These are phyloP conservation scores for Corvus moneduloides DNA, from an alignment of 2,113 vertebrate genomes.

Conservation along the genomic window DNA sequence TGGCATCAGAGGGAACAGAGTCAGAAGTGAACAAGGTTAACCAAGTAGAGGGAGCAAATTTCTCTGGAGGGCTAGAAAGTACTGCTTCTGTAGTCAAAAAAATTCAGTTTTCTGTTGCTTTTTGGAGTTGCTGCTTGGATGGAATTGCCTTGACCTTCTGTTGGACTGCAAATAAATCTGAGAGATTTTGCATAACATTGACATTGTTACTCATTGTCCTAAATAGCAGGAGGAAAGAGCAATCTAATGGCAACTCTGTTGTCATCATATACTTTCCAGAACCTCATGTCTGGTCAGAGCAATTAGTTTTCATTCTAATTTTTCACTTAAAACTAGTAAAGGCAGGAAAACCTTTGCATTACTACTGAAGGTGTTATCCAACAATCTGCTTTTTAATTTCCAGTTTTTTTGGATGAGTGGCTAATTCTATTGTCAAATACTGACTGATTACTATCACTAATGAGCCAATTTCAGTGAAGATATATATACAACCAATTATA, in stretches of 20 bases:
- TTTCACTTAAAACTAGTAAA: not conserved
- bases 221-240: not conserved
- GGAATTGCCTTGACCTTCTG: not conserved
- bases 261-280: not conserved
- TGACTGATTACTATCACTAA: not conserved
- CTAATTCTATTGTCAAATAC: not conserved
- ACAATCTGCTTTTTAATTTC: not conserved
- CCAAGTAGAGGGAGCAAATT: not conserved
- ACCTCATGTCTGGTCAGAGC: no score
- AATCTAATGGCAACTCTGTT: not conserved
- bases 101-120: not conserved
- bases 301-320: not conserved
- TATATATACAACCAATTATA: not conserved
- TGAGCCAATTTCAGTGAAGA: not conserved
- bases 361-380: not conserved
- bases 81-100: not conserved
- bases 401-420: not conserved
- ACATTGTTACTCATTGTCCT: not conserved
- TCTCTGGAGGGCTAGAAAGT: not conserved
- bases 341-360: not conserved
- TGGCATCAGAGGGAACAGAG: not conserved
- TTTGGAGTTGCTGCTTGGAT: not conserved
- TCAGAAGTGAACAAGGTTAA: not conserved
- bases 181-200: not conserved
- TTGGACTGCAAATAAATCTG: not conserved